Percentiles rank a stretch among this genome's conserved stretches.
These are phyloP conservation scores for Sturnus vulgaris DNA, from an alignment of 2,113 vertebrate species.

Conservation along the genomic window DNA sequence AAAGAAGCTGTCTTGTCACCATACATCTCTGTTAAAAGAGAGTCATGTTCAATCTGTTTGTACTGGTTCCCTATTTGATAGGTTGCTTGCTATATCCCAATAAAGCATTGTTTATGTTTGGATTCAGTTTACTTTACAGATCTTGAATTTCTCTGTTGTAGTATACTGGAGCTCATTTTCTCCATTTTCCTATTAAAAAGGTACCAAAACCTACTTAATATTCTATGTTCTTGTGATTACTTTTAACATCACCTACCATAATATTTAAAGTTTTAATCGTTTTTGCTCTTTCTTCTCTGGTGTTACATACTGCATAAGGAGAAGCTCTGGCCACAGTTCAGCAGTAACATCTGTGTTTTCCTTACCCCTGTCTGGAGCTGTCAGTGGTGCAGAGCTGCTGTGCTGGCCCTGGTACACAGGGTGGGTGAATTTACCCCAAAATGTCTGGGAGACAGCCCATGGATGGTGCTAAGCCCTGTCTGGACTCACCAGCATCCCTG, in stretches of 20 bases:
- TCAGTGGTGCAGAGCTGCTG: neutral
- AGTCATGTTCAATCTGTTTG: slow-evolving; percentile 66
- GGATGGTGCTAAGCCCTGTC: neutral
- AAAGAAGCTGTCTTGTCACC: slow-evolving; percentile 57
- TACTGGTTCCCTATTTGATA: slow-evolving; percentile 64
- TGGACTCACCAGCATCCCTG: neutral
- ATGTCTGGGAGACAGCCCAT: neutral
- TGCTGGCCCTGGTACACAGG: neutral
- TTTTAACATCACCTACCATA: neutral
- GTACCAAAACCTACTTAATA: neutral
- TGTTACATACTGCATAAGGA: neutral
- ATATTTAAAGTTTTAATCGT: neutral
- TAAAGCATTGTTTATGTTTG: slow-evolving; percentile 71
- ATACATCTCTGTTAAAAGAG: slow-evolving; percentile 78
- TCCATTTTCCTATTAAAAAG: slow-evolving; percentile 30
- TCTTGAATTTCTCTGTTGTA: slow-evolving; percentile 12
- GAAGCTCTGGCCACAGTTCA: neutral
- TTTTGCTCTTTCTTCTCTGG: neutral
- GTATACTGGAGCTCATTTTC: neutral
- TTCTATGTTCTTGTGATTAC: slow-evolving; percentile 13
- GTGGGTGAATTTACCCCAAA: neutral
- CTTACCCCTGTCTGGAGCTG: neutral
- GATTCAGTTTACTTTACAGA: slow-evolving; percentile 13
- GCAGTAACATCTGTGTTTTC: neutral
- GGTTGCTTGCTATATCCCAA: slow-evolving; percentile 68